Evolutionary conservation across 2,888 invertebrate species (phyloP).

Genomic region (Spatulosminthurus flaviceps): DNA sequence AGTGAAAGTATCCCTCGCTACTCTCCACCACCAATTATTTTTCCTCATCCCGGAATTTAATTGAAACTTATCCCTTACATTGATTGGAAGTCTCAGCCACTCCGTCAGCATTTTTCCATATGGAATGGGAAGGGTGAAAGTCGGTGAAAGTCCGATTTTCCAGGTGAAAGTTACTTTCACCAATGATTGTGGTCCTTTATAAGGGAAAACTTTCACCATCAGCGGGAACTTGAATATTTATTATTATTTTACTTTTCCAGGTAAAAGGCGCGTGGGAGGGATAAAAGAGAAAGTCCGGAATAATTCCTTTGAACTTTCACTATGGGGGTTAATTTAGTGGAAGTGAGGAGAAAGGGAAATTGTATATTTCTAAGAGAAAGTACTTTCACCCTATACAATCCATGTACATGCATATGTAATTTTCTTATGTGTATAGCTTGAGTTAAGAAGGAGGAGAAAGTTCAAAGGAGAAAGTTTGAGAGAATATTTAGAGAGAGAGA

Average conservation of each 20-base stretch:
- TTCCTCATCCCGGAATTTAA: not conserved
- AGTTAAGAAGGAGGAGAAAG: not conserved
- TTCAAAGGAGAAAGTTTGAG: not conserved
- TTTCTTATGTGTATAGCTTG: not conserved
- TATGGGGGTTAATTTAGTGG: not conserved
- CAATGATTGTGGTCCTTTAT: too few relatives aligned
- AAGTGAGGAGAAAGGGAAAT: too few relatives aligned
- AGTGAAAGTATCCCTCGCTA: too few relatives aligned
- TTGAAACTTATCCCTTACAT: not conserved
- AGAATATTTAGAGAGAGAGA: not conserved
- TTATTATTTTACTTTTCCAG: not conserved
- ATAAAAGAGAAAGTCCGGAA: not conserved
- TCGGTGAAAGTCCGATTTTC: too few relatives aligned
- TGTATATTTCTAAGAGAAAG: too few relatives aligned
- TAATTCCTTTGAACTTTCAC: not conserved
- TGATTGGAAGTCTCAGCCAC: not conserved
- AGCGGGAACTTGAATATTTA: too few relatives aligned
- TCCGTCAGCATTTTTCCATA: too few relatives aligned
- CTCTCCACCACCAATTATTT: not conserved
- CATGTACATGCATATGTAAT: not conserved
- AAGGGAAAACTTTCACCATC: too few relatives aligned
- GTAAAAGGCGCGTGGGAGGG: not conserved
- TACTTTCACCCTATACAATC: conserved; percentile 1
- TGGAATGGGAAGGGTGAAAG: too few relatives aligned
- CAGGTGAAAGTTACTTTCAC: too few relatives aligned